Base-by-base conservation (phyloP, 2,113 vertebrate genomes). In the Ophthalmolycus amberensis region DNA sequence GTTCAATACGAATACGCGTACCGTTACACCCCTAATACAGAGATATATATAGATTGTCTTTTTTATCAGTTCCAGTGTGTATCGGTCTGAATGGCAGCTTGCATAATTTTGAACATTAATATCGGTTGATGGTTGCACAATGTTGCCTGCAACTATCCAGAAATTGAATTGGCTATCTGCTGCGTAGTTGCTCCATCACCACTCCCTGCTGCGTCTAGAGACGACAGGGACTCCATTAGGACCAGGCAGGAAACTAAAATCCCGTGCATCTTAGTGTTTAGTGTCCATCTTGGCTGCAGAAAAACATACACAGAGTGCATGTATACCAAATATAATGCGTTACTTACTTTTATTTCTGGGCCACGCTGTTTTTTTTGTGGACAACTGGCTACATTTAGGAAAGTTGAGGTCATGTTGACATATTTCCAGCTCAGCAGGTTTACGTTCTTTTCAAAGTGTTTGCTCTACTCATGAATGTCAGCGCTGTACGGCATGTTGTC, bases 91-190 rank as follows among this genome's bases (percentile, higher is more conserved):
- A 52, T 27, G 70, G 64, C 46, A 68, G 46, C 29, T 52, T 72
- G 58, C 44, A 59, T 70, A 60, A 15, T 74, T 70, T 38, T 44
- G 16, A 74, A 70, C 48, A 65, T 59, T 68, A 29, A 71, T 83
- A 87, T 88, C 76, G 79, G 46, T 1, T 60, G 5, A 65, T 50
- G 34, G 73, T 90, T 91, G 65, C 85, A 77, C 84, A 92, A 90
- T 44, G 14, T 25, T 52, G 32, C 71, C 20, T 40, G 38, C 54
- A 82, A 42, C 34, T 60, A 40, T 78, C 84, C 67, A 54, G 70
- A 56, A 72, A 77, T 64, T 44, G 34, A 56, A 48, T 66, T 38
- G 34, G n/a, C 52, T 40, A 42, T 77, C 20, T 69, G 60, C 54
- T 81, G 42, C 54, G n/a, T 52, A 48, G 27, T 80, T 83, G 68